Percentiles rank a stretch among this genome's conserved stretches.
These are phyloP conservation scores for Synergus gifuensis DNA, from an alignment of 2,888 invertebrate species.

Conservation along the genomic window DNA sequence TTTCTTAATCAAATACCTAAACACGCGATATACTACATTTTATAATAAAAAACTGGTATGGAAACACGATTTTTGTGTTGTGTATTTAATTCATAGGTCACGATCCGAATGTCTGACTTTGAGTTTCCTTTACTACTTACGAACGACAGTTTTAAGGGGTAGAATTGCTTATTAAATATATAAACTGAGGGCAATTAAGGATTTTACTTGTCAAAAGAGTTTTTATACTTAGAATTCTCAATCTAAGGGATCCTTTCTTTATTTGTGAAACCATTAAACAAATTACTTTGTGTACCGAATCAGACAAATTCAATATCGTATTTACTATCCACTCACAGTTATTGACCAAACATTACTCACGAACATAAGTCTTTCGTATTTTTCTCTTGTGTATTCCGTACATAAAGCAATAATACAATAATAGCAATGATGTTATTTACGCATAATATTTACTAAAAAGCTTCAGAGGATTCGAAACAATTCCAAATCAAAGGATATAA, in stretches of 20 bases:
- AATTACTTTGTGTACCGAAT: not conserved
- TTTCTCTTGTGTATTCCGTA: not conserved
- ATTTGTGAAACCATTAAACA: not conserved
- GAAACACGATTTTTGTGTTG: no score
- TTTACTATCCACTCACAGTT: conserved; percentile 2
- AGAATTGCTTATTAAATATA: not conserved
- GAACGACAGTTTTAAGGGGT: not conserved
- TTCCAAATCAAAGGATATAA: no score
- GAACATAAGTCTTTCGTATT: not conserved
- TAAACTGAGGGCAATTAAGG: not conserved
- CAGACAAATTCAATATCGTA: not conserved
- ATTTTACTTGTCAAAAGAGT: not conserved
- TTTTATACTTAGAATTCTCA: not conserved
- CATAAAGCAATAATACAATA: no score
- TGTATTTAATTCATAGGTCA: no score
- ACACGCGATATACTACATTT: no score
- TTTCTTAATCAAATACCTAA: not conserved
- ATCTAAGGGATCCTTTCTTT: not conserved
- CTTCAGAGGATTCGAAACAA: no score
- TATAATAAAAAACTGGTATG: no score
- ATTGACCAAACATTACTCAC: not conserved
- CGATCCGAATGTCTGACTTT: not conserved
- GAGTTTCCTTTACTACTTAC: not conserved
- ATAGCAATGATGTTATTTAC: no score
- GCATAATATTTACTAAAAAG: no score